Conservation (phyloP, 2,888 invertebrate species). For the Exephanes ischioxanthus region DNA sequence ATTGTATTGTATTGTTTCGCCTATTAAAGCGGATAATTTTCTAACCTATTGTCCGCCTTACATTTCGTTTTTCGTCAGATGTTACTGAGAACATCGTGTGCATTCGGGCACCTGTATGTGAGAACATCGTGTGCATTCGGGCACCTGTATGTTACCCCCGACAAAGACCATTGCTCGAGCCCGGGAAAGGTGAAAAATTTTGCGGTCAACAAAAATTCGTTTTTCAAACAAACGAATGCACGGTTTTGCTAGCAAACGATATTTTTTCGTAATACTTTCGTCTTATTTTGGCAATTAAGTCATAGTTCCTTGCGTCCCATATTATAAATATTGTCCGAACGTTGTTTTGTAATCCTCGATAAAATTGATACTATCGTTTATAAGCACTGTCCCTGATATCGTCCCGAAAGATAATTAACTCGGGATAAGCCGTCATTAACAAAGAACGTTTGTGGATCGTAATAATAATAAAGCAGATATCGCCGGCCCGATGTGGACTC, state of each 20-base stretch:
- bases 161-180: not conserved
- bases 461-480: not conserved
- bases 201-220: not conserved
- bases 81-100: too few relatives aligned
- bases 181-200: not conserved
- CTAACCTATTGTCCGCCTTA: too few relatives aligned
- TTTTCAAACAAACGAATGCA: too few relatives aligned
- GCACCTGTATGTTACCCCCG: too few relatives aligned
- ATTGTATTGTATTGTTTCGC: too few relatives aligned
- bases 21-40: too few relatives aligned
- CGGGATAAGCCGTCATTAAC: constrained; percentile 8
- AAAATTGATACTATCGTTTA: not conserved
- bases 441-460: not conserved
- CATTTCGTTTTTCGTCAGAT: too few relatives aligned
- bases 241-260: too few relatives aligned
- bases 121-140: too few relatives aligned
- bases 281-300: not conserved
- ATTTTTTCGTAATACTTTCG: too few relatives aligned
- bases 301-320: not conserved
- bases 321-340: not conserved
- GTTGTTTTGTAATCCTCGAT: not conserved
- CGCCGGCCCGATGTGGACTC: not conserved
- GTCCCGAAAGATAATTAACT: not conserved
- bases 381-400: too few relatives aligned
- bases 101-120: too few relatives aligned